Conservation (phyloP, 2,888 invertebrate species). For the Brenthis ino region DNA sequence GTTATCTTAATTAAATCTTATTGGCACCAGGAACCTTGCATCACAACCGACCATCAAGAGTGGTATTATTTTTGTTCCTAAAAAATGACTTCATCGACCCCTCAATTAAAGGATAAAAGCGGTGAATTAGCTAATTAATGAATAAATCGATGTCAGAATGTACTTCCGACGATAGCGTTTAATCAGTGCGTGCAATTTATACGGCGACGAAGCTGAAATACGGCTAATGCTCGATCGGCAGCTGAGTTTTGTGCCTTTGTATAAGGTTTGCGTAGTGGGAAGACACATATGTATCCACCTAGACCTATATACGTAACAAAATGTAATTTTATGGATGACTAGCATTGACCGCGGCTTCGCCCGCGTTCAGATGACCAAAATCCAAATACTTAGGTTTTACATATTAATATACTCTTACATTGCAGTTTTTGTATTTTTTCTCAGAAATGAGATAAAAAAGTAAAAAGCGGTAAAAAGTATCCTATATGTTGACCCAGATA, state of each 20-base stretch:
- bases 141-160: conserved; percentile 69
- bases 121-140: conserved; percentile 74
- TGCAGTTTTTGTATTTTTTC: no score
- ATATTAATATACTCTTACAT: no score
- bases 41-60: conserved; percentile 16
- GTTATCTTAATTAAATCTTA: conserved; percentile 20
- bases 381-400: no score
- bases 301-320: background rate
- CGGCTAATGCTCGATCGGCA: conserved; percentile 33
- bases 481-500: no score
- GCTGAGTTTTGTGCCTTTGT: conserved; percentile 18
- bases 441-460: no score
- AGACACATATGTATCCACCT: background rate
- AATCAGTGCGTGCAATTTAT: conserved; percentile 70
- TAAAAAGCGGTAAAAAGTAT: no score
- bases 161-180: conserved; percentile 67
- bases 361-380: no score
- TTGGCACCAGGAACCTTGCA: conserved; percentile 3
- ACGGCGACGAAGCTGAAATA: conserved; percentile 59
- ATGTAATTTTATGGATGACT: no score
- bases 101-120: conserved; percentile 65
- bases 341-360: no score
- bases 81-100: conserved; percentile 55
- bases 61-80: conserved; percentile 26
- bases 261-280: background rate